Base-by-base conservation (phyloP, 1,140 invertebrate species). In the Triops longicaudatus region DNA sequence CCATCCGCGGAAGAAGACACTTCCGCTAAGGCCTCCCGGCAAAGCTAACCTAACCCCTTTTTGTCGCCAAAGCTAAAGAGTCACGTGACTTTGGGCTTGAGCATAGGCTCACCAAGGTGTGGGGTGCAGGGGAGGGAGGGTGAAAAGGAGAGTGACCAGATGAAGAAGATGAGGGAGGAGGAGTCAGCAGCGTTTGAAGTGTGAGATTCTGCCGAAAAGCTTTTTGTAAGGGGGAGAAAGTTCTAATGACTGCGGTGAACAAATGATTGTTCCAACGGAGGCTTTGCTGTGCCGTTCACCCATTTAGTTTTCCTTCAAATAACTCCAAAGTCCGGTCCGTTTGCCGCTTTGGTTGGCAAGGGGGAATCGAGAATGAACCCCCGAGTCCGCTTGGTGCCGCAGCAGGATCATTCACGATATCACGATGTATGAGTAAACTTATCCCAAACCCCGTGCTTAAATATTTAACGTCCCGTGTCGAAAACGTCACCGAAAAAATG, bases 1-100 rank as follows among this genome's bases (percentile, higher is more conserved):
- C 50, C 50, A 63, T 63, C 50, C 50, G n/a, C 50, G 50, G 50
- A 63, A 63, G 50, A 63, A 63, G 50, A 63, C n/a, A 63, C 50
- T 63, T 63, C 50, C 50, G 50, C 50, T 14, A 63, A 63, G 50
- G 50, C 50, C 50, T 63, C 50, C 50, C 50, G 50, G 22, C 50
- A 63, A 63, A 63, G 17, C 50, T 17, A 63, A 63, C n/a, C 50
- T 63, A 63, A 63, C 50, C 50, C 50, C 50, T 63, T 63, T 63
- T 63, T 63, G 50, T 63, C 50, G 50, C 50, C 50, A 63, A 63
- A 10, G 50, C 50, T 5, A 2, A n/a, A 17, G 50, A 63, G 50
- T 63, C 50, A 63, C 50, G 50, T 63, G 50, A 63, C 50, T 63
- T n/a, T 63, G 50, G 22, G 9, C 3, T 63, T 63, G 10, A 63